Conservation (phyloP, 2,113 vertebrate genomes). For the Phaetusa simplex region DNA sequence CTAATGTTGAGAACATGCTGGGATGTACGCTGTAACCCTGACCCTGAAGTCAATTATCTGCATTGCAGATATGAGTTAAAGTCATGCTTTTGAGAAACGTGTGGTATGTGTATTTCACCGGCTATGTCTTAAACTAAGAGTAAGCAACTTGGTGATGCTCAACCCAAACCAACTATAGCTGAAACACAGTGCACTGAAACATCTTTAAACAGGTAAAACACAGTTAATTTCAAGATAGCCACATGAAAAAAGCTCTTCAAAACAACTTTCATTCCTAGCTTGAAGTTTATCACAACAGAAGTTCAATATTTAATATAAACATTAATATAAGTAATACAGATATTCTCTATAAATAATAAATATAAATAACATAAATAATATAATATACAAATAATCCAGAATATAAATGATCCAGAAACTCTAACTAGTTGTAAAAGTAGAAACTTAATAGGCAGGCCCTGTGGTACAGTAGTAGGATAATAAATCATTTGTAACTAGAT, state of each 20-base stretch:
- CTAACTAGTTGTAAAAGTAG: neutral
- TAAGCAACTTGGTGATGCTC: neutral
- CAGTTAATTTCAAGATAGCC: neutral
- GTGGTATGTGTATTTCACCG: rapidly evolving
- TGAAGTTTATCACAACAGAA: neutral
- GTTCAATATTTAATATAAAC: neutral
- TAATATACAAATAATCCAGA: neutral
- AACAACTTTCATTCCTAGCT: neutral
- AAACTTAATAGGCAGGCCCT: neutral
- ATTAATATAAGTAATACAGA: no score
- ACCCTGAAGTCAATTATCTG: neutral
- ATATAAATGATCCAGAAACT: neutral
- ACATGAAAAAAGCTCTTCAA: neutral
- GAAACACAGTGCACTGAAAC: neutral
- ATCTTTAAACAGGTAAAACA: neutral
- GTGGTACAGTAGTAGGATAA: neutral
- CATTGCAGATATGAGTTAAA: neutral
- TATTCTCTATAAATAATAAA: no score
- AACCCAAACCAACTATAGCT: neutral
- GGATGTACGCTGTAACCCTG: neutral
- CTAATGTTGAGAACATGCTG: neutral
- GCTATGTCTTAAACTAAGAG: neutral
- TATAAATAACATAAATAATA: no score
- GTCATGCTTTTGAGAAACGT: neutral
- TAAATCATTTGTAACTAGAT: neutral